A percentile compares a stretch with the other conserved stretches of the same genome.
These are phyloP conservation scores for Penaeus monodon DNA, from an alignment of 2,888 invertebrate genomes.

Conservation along the genomic window DNA sequence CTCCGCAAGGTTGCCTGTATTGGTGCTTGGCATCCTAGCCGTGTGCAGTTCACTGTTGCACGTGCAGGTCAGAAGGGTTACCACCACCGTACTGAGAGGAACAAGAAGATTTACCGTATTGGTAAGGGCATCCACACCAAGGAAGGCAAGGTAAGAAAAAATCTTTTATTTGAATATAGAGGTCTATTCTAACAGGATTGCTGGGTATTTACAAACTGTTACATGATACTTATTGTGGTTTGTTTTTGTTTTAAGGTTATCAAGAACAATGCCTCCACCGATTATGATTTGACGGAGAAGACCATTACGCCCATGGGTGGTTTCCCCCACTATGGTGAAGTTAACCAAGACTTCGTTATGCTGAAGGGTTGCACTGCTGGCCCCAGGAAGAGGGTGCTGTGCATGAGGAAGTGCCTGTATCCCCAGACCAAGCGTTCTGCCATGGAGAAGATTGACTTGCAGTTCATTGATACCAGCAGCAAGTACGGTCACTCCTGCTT, in stretches of 20 bases:
- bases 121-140: constrained; percentile 80
- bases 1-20: constrained; percentile 99
- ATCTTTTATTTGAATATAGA: not conserved
- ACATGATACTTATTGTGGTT: not conserved
- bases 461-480: constrained; percentile 98
- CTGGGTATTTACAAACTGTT: not conserved
- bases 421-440: constrained; percentile 95
- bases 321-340: constrained; percentile 99
- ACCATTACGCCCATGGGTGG: constrained; percentile 99
- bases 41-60: constrained; percentile 98
- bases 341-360: constrained; percentile 99
- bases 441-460: constrained; percentile 96
- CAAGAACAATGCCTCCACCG: constrained; percentile 97
- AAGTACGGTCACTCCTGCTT: constrained; percentile 99
- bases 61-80: constrained; percentile 99
- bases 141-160: constrained; percentile 73
- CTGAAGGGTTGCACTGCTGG: constrained; percentile 96
- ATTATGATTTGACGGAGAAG: constrained; percentile 95
- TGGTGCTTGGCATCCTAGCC: constrained; percentile 99
- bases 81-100: constrained; percentile 99
- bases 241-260: constrained; percentile 75
- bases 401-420: constrained; percentile 92
- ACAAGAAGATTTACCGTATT: constrained; percentile 99
- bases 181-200: not conserved
- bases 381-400: constrained; percentile 96